These are phyloP conservation scores for Brachyalestes nurse DNA, from an alignment of 2,797 vertebrate genomes.

Conservation along the genomic window DNA sequence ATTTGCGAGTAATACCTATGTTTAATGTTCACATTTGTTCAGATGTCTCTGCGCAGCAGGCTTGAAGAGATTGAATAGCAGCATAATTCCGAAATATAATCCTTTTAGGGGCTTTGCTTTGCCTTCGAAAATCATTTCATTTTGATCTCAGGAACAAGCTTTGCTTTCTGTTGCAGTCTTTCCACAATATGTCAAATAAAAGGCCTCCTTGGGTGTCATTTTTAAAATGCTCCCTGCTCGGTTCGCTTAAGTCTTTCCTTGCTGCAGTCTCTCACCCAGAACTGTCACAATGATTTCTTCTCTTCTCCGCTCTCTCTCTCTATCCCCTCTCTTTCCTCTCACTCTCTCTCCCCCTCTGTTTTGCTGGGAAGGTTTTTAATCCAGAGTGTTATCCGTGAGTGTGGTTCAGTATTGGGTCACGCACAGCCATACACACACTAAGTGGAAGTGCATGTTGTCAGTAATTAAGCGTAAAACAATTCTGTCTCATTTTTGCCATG, in stretches of 20 bases:
- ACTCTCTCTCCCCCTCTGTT: constrained; percentile 36
- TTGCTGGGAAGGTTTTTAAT: constrained; percentile 51
- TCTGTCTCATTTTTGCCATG: constrained; percentile 12
- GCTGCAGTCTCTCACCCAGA: constrained; percentile 58
- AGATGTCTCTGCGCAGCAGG: constrained; percentile 5
- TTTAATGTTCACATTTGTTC: constrained; percentile 37
- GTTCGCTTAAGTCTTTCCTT: constrained; percentile 55
- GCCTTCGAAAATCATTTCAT: constrained; percentile 50
- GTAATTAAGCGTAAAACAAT: constrained; percentile 39
- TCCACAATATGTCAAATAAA: constrained; percentile 56
- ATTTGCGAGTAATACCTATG: constrained; percentile 29
- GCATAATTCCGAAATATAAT: constrained; percentile 50
- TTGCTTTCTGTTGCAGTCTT: constrained; percentile 44
- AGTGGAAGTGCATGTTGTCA: constrained; percentile 5
- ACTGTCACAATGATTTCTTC: constrained; percentile 57
- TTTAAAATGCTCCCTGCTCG: constrained; percentile 56
- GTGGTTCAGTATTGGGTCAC: constrained; percentile 45
- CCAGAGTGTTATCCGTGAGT: constrained; percentile 38
- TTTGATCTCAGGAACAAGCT: constrained; percentile 49
- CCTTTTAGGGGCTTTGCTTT: constrained; percentile 46
- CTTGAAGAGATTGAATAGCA: constrained; percentile 39
- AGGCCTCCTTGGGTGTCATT: constrained; percentile 56
- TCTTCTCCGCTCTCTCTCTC: constrained; percentile 30
- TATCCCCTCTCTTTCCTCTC: constrained; percentile 3
- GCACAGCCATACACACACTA: constrained; percentile 8